Base-by-base conservation (phyloP, 2,113 vertebrate species). In the Rhinoptilus africanus region DNA sequence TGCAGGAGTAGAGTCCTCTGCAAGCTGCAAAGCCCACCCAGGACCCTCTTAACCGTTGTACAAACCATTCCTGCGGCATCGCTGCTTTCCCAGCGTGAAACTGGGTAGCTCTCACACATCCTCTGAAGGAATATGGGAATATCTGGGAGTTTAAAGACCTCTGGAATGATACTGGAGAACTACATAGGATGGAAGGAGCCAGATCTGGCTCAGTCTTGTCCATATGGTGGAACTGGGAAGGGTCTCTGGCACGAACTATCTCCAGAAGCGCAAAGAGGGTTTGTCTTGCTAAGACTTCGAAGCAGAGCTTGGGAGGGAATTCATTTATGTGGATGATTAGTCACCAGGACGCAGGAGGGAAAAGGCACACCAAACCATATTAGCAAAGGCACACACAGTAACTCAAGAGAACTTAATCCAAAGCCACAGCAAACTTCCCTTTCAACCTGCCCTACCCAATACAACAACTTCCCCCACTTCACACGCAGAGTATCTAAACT, bases 41-140 rank as follows among this genome's bases (percentile, higher is more conserved):
- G 19, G 28, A 39, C 14, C 18, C 26, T 13, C 26, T 10, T 45
- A 16, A 63, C 21, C 14, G 4, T 3, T 7, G 39, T 39, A 59
- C 10, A 32, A 62, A 10, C 9, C 62, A 72, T 39, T 16, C n/a
- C 56, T 7, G 28, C 3, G 17, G 13, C 67, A 86, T 16, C 45
- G 1, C 19, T 16, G 54, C 10, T 54, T 53, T 63, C 37, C 54
- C 47, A 62, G 0, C 0, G 1, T 6, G 59, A 14, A 85, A 17
- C 15, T 8, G 51, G 14, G 39, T 4, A 47, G 22, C 35, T 28
- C 9, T 18, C 18, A 3, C 3, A 23, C 20, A 59, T n/a, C 43
- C n/a, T 79, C 75, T 45, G 32, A 45, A 50, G n/a, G 27, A 17
- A 24, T 7, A 35, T 3, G 28, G 59, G 41, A 51, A 71, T 1